phyloP scores from a whole-genome alignment of 2,797 vertebrate genomes.

The Philypnodon macrostomus region DNA sequence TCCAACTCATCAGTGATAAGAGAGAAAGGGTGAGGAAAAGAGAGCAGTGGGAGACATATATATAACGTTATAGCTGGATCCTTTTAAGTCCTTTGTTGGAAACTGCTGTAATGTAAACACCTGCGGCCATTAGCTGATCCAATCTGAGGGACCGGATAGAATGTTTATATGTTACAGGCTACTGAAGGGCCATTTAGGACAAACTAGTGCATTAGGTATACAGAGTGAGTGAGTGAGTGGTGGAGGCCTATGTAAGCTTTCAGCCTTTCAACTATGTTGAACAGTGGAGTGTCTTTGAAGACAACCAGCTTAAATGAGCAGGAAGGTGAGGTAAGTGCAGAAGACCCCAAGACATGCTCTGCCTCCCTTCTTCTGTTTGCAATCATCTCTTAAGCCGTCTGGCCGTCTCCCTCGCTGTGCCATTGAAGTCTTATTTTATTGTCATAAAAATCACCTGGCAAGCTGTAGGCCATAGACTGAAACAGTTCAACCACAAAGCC shows the following conservation, averaged over 20 bases:
- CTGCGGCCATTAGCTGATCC: slow-evolving; percentile 75
- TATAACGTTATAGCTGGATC: slow-evolving; percentile 57
- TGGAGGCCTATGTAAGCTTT: slow-evolving; percentile 49
- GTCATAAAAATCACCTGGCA: slow-evolving; percentile 69
- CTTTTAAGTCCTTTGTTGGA: slow-evolving; percentile 70
- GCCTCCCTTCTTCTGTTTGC: slow-evolving; percentile 55
- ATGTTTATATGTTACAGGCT: slow-evolving; percentile 74
- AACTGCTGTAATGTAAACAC: slow-evolving; percentile 75
- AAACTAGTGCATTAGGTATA: slow-evolving; percentile 64
- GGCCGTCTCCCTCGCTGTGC: slow-evolving; percentile 54
- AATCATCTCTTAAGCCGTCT: slow-evolving; percentile 58
- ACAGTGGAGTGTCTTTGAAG: slow-evolving; percentile 60
- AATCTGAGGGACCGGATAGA: slow-evolving; percentile 71
- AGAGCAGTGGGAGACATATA: slow-evolving; percentile 49
- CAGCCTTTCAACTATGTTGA: slow-evolving; percentile 50
- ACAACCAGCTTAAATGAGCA: slow-evolving; percentile 59
- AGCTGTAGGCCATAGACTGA: slow-evolving; percentile 32
- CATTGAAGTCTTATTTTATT: slow-evolving; percentile 70
- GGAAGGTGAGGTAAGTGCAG: slow-evolving; percentile 58
- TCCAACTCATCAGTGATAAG: slow-evolving; percentile 38
- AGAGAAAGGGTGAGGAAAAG: slow-evolving; percentile 13
- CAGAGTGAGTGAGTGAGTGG: slow-evolving; percentile 60
- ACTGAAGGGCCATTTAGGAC: slow-evolving; percentile 73
- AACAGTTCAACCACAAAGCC: slow-evolving; percentile 38
- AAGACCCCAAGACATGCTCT: slow-evolving; percentile 56